These are phyloP conservation scores for Gerris buenoi DNA, from an alignment of 1,140 invertebrate genomes.

Conservation along the genomic window DNA sequence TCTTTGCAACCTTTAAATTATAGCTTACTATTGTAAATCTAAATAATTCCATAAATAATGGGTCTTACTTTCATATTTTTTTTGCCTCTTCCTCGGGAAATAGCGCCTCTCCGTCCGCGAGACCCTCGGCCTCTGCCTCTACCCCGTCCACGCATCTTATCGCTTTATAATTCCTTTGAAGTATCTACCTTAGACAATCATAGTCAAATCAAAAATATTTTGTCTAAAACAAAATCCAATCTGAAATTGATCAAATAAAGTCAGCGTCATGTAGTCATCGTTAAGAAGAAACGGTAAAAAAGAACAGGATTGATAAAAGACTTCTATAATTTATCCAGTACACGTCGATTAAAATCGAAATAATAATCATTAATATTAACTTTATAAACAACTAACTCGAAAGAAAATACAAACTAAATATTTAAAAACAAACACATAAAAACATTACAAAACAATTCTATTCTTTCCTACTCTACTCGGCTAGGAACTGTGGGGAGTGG, in stretches of 20 bases:
- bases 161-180: no score
- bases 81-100: conserved; percentile 49
- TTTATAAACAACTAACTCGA: not conserved
- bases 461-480: no score
- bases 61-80: conserved; percentile 45
- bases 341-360: not conserved
- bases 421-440: no score
- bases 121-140: conserved; percentile 43
- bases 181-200: no score
- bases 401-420: no score
- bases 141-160: conserved; percentile 34
- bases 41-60: conserved; percentile 3
- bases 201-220: no score
- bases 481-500: no score
- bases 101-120: conserved; percentile 37
- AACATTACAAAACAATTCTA: no score
- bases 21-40: conserved; percentile 5
- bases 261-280: no score
- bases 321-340: not conserved
- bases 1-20: not conserved
- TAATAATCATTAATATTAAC: not conserved
- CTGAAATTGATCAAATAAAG: no score
- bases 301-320: not conserved
- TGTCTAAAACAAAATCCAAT: no score
- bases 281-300: not conserved